These are phyloP conservation scores for Noctua janthina DNA, from an alignment of 2,888 invertebrate species.

Conservation along the genomic window DNA sequence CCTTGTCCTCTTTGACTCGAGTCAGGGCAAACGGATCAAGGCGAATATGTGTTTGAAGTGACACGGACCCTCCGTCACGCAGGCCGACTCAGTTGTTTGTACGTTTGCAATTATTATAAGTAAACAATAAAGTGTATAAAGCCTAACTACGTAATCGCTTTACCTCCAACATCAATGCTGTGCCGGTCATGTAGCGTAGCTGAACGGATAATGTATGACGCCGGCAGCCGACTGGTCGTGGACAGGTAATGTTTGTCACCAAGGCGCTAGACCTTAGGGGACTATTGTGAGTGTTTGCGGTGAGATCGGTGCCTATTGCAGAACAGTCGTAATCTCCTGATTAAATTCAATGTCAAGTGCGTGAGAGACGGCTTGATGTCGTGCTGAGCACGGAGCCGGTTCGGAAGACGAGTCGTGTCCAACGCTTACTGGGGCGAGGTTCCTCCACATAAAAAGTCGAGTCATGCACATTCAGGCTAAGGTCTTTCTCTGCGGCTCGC, in stretches of 20 bases:
- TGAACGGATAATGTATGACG: conserved; percentile 42
- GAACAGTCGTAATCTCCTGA: conserved; percentile 65
- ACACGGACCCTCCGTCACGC: conserved; percentile 74
- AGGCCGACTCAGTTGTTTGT: conserved; percentile 60
- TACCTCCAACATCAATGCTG: conserved; percentile 60
- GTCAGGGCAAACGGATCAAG: conserved; percentile 83
- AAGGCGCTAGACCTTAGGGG: conserved; percentile 32
- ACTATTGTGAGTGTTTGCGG: conserved; percentile 6
- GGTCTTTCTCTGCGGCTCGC: conserved; percentile 71
- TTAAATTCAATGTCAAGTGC: conserved; percentile 77
- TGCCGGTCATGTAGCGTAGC: conserved; percentile 45
- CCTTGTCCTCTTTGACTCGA: conserved; percentile 83
- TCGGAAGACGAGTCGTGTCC: conserved; percentile 71
- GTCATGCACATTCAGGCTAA: conserved; percentile 86
- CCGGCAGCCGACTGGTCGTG: conserved; percentile 8
- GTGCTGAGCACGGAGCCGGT: conserved; percentile 59
- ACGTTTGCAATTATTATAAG: conserved; percentile 36
- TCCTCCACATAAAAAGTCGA: conserved; percentile 78
- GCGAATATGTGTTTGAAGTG: conserved; percentile 73
- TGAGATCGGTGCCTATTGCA: conserved; percentile 62
- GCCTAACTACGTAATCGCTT: conserved; percentile 46
- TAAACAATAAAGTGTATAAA: conserved; percentile 39
- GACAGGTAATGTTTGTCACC: conserved; percentile 36
- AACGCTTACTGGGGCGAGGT: conserved; percentile 78
- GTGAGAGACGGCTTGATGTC: conserved; percentile 61